A percentile compares a stretch with the other conserved stretches of the same genome.
Evolutionary conservation across 2,113 vertebrate genomes (phyloP).

Genomic region (Herpailurus yagouaroundi): DNA sequence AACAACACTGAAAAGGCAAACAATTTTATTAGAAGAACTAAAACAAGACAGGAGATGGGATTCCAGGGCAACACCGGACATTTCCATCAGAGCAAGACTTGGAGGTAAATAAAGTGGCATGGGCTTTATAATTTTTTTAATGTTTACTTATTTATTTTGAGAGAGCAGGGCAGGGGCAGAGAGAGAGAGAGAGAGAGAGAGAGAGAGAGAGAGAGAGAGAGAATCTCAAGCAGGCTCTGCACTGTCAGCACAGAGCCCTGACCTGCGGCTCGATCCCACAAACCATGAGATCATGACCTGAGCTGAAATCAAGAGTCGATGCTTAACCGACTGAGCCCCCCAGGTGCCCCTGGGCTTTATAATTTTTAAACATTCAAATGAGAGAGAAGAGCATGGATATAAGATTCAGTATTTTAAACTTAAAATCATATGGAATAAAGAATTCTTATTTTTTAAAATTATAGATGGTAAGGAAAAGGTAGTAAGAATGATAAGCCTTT

Average conservation of each 20-base stretch:
- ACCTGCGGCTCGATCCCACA: too few species aligned
- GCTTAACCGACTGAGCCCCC: too few species aligned
- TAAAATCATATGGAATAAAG: neutral
- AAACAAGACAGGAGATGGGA: conserved; percentile 81
- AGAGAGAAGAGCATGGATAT: neutral
- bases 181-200: too few species aligned
- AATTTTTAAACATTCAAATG: neutral
- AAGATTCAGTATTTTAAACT: neutral
- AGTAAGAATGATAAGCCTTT: neutral
- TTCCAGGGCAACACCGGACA: conserved; percentile 80
- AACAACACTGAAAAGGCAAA: conserved; percentile 51
- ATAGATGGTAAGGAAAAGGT: neutral
- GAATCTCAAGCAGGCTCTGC: too few species aligned
- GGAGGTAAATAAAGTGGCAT: conserved; percentile 78
- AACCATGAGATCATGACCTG: too few species aligned
- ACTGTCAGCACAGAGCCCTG: too few species aligned
- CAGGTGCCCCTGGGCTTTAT: neutral
- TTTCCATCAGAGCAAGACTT: conserved; percentile 78
- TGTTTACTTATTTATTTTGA: too few species aligned
- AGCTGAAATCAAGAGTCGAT: too few species aligned
- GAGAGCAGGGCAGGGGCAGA: too few species aligned
- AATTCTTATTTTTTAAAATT: conserved; percentile 31
- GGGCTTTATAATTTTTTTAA: neutral
- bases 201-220: too few species aligned
- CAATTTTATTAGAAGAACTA: conserved; percentile 63